A percentile compares a stretch with the other conserved stretches of the same genome.
These are phyloP conservation scores for Triplophysa bombifrons DNA, from an alignment of 2,797 vertebrate species.

Conservation along the genomic window DNA sequence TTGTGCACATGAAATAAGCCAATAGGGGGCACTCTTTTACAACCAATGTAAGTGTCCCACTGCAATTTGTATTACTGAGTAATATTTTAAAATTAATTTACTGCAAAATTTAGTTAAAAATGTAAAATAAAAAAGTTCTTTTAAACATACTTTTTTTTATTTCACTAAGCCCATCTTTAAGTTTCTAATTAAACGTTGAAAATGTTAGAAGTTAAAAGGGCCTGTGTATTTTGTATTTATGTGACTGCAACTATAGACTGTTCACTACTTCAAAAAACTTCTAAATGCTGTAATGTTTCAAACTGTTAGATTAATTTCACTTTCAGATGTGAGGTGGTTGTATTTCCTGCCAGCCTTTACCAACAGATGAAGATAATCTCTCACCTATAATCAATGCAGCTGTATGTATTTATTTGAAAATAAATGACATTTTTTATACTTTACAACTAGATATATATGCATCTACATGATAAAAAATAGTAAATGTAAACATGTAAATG, in stretches of 20 bases:
- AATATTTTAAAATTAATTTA: too few species aligned
- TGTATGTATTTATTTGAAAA: neutral
- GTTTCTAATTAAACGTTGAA: neutral
- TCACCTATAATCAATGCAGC: neutral
- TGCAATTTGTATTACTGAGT: too few species aligned
- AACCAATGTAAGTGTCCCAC: neutral
- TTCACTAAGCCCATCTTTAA: neutral
- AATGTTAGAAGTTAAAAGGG: neutral
- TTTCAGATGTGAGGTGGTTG: neutral
- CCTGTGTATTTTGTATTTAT: neutral
- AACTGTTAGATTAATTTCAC: neutral
- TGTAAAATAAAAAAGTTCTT: too few species aligned
- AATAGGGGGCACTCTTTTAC: conserved; percentile 8
- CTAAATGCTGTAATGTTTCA: too few species aligned
- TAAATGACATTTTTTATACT: neutral
- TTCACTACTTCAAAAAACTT: neutral
- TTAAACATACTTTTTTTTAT: too few species aligned
- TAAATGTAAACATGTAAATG: too few species aligned
- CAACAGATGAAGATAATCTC: neutral
- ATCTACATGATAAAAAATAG: neutral
- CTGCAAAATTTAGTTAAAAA: too few species aligned
- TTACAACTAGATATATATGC: neutral
- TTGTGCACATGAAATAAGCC: neutral
- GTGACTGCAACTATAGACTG: neutral
- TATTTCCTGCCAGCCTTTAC: conserved; percentile 7